Conservation (phyloP, 2,113 vertebrate genomes). For the Narcine bancroftii region DNA sequence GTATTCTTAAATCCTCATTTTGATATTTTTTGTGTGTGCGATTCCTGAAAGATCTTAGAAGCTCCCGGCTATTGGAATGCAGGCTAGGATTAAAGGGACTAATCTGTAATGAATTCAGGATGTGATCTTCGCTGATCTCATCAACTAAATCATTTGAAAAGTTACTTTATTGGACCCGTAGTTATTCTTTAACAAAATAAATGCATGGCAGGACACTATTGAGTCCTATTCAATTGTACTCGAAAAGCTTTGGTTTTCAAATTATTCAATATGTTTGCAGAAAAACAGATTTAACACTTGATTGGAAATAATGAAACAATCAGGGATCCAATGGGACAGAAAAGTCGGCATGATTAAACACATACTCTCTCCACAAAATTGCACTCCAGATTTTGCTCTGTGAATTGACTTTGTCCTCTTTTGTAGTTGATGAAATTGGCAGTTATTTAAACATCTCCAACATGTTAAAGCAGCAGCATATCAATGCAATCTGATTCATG, state of each 20-base stretch:
- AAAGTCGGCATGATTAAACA: constrained; percentile 43
- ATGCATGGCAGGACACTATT: constrained; percentile 43
- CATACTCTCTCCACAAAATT: constrained; percentile 26
- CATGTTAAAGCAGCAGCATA: background rate
- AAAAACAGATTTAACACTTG: constrained; percentile 44
- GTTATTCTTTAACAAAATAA: constrained; percentile 50
- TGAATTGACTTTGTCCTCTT: constrained; percentile 37
- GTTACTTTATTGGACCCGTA: constrained; percentile 51
- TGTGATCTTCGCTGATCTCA: constrained; percentile 48
- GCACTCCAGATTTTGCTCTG: constrained; percentile 33
- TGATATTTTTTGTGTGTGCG: constrained; percentile 35
- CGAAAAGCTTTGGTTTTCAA: constrained; percentile 50
- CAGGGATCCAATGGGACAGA: constrained; percentile 38
- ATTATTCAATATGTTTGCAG: constrained; percentile 45
- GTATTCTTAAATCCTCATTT: constrained; percentile 45
- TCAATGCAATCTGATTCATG: background rate
- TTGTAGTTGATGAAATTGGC: constrained; percentile 41
- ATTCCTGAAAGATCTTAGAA: constrained; percentile 46
- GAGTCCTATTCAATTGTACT: constrained; percentile 45
- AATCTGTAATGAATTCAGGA: constrained; percentile 49
- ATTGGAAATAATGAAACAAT: constrained; percentile 44
- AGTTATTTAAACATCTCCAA: background rate
- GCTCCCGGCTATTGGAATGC: constrained; percentile 43
- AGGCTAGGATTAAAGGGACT: constrained; percentile 44
- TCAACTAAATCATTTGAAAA: constrained; percentile 47